A percentile compares a stretch with the other conserved stretches of the same genome.
phyloP scores from a whole-genome alignment of 2,888 invertebrate genomes.

The Amphipoea oculea region DNA sequence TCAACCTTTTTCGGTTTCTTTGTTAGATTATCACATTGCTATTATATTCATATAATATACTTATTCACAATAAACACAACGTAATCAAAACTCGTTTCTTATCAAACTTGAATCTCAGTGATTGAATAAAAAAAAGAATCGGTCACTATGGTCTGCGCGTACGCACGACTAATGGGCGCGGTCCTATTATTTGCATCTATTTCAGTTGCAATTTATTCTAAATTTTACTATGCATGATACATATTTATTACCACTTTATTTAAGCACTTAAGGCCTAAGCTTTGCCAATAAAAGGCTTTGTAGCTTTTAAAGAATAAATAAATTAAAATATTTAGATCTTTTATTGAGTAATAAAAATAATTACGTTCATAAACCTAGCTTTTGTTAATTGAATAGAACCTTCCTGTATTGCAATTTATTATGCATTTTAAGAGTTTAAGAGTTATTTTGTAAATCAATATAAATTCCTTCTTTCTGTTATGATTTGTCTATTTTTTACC shows the following conservation, averaged over 20 bases:
- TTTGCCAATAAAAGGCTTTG: not conserved
- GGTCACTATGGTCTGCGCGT: constrained; percentile 12
- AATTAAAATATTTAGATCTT: not conserved
- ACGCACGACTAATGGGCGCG: constrained; percentile 33
- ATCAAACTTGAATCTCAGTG: constrained; percentile 18
- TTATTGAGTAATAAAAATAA: constrained; percentile 12
- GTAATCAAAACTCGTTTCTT: constrained; percentile 39
- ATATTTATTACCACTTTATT: constrained; percentile 28
- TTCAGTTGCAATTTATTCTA: constrained; percentile 31
- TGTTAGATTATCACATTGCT: not conserved
- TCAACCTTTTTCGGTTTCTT: not conserved
- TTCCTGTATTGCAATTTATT: not conserved
- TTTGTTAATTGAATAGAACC: not conserved
- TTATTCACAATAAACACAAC: constrained; percentile 21
- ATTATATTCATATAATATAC: not conserved
- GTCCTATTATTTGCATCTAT: constrained; percentile 33
- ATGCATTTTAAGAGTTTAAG: not conserved
- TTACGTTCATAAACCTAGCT: constrained; percentile 5
- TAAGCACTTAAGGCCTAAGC: not conserved
- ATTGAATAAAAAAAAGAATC: constrained; percentile 25
- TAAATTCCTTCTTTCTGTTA: not conserved
- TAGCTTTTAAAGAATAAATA: constrained; percentile 1
- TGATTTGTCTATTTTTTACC: not conserved
- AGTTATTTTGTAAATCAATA: not conserved
- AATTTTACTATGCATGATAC: constrained; percentile 16